Conservation (phyloP, 2,113 vertebrate species). For the Hyaena hyaena region DNA sequence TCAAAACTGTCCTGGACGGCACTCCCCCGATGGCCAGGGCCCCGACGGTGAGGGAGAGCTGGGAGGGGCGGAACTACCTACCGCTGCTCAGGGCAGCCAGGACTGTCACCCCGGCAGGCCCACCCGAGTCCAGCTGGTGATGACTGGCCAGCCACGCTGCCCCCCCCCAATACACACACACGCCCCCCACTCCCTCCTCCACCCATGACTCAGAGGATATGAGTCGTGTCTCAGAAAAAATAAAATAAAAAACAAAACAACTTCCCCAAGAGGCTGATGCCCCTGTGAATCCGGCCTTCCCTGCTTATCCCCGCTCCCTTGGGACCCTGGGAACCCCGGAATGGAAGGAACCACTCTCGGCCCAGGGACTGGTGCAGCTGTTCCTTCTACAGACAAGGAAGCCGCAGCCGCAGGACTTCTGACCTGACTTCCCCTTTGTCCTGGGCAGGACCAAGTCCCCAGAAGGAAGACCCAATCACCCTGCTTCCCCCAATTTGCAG, state of each 20-base stretch:
- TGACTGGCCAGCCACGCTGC: constrained; percentile 57
- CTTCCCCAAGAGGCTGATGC: constrained; percentile 45
- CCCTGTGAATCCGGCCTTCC: not conserved
- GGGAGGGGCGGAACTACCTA: not conserved
- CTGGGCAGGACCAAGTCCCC: not conserved
- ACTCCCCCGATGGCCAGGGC: not conserved
- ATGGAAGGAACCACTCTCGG: not conserved
- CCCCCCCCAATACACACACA: constrained; percentile 30
- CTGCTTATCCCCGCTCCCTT: not conserved
- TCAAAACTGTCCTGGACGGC: not conserved
- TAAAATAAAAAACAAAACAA: not conserved
- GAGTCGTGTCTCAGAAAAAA: constrained; percentile 81
- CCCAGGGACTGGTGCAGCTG: not conserved
- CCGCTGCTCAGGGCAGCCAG: not conserved
- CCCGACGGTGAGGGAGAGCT: accelerated
- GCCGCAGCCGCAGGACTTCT: not conserved
- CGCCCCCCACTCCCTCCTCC: constrained; percentile 37
- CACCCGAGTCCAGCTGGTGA: constrained; percentile 55
- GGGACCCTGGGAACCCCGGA: not conserved
- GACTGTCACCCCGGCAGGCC: not conserved
- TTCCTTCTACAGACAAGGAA: not conserved
- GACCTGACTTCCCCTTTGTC: not conserved
- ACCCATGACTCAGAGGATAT: constrained; percentile 86
- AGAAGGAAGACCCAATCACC: not conserved
- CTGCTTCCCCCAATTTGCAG: not conserved